Conservation (phyloP, 2,113 vertebrate species). For the Pteruthius melanotis region DNA sequence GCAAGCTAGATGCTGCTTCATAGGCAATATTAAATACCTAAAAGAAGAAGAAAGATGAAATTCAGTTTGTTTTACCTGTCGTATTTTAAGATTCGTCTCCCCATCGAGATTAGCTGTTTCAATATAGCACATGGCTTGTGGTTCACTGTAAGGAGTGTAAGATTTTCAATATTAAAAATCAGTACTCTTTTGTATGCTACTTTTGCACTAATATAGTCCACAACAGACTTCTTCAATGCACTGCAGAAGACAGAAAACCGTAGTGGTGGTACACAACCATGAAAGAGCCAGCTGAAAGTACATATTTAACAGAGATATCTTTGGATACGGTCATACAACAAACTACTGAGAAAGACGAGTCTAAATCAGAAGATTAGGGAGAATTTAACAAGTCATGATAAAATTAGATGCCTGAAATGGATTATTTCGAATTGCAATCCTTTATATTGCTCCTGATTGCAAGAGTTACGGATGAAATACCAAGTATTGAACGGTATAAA, state of each 20-base stretch:
- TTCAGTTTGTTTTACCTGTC: conserved; percentile 81
- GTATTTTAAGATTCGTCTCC: conserved; percentile 97
- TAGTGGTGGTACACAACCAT: background rate
- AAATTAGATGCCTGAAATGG: background rate
- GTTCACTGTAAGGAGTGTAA: conserved; percentile 80
- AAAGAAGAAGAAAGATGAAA: background rate
- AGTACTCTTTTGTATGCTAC: background rate
- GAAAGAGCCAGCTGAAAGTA: background rate
- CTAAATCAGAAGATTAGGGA: background rate
- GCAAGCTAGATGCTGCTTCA: background rate
- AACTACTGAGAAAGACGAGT: background rate
- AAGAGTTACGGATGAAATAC: background rate
- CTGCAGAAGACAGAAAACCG: background rate
- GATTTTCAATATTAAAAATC: background rate
- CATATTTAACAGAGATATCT: background rate
- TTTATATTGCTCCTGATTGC: background rate
- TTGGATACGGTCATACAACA: background rate
- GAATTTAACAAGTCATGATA: background rate
- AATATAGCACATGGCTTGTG: conserved; percentile 98
- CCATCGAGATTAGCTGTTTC: conserved; percentile 99
- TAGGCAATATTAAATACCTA: background rate
- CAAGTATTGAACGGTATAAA: background rate
- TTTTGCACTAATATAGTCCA: background rate
- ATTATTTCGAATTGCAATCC: background rate
- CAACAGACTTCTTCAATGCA: background rate